Evolutionary conservation across 2,113 vertebrate species (phyloP).

Genomic region (Sialia sialis): DNA sequence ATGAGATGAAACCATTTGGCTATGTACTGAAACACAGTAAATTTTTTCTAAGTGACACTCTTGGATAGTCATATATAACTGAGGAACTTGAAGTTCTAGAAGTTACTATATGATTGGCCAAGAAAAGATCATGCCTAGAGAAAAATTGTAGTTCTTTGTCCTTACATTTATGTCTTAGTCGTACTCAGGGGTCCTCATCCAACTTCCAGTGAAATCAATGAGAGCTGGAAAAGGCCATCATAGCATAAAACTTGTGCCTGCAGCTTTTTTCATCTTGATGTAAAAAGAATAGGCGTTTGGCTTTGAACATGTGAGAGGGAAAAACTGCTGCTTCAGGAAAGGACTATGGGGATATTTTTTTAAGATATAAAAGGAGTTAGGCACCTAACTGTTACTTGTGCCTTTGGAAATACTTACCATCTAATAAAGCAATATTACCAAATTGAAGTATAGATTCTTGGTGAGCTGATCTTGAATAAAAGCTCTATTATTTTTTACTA

Average conservation of each 20-base stretch:
- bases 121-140: not conserved
- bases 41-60: not conserved
- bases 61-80: not conserved
- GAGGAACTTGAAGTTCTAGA: not conserved
- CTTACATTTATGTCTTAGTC: not conserved
- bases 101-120: not conserved
- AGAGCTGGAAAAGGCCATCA: not conserved
- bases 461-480: not conserved
- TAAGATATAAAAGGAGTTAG: not conserved
- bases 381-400: not conserved
- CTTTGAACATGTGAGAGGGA: not conserved
- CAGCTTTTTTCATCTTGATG: not conserved
- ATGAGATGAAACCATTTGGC: not conserved
- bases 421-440: not conserved
- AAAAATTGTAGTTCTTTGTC: not conserved
- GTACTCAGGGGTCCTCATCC: not conserved
- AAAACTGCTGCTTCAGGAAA: not conserved
- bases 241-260: not conserved
- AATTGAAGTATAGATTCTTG: not conserved
- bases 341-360: not conserved
- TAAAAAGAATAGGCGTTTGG: not conserved
- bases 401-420: not conserved
- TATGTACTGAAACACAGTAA: not conserved
- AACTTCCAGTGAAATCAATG: not conserved
- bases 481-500: not conserved